Base-by-base conservation (phyloP, 2,113 vertebrate genomes). In the Scytalopus superciliaris region DNA sequence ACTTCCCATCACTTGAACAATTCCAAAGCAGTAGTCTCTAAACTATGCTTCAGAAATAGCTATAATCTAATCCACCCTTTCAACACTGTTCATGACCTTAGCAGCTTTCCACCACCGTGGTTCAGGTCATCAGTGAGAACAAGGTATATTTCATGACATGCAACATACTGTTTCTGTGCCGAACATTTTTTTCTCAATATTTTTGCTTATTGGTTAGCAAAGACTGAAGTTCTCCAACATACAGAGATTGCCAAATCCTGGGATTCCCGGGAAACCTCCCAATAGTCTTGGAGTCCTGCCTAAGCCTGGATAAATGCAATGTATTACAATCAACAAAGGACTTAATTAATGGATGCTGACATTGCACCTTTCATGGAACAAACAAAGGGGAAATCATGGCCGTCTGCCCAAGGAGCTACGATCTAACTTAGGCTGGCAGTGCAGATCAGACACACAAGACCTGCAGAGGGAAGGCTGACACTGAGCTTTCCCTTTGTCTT, bases 321-420 rank as follows among this genome's bases (percentile, higher is more conserved):
- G 76, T 42, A 93, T 73, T 96, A 76, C 73, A 84, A 82, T 73
- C 94, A 96, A 87, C 86, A 94, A 94, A 90, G 66, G 66, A 59
- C 35, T 76, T 96, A 84, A 96, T 96, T 96, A 93, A 84, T 87
- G 80, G 89, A 86, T 89, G 92, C 83, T 97, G 96, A 96, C 83
- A 82, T 75, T 62, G 86, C 90, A 84, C 88, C 90, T 96, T 87
- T 66, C 0, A 0, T 73, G 86, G 88, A 93, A 78, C 79, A 89
- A 87, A 91, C 27, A 94, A 55, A 94, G 69, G 70, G 75, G 60
- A 90, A 81, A 90, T 31, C 68, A 60, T 87, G 90, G 96, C 83
- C 25, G 19, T 78, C 53, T 95, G 93, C 95, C 96, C 93, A 93
- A 81, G 56, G 40, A 91, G 56, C 40, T 55, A 31, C 88, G 82